Conservation (phyloP, 1,140 invertebrate species). For the Macrosteles quadrilineatus region DNA sequence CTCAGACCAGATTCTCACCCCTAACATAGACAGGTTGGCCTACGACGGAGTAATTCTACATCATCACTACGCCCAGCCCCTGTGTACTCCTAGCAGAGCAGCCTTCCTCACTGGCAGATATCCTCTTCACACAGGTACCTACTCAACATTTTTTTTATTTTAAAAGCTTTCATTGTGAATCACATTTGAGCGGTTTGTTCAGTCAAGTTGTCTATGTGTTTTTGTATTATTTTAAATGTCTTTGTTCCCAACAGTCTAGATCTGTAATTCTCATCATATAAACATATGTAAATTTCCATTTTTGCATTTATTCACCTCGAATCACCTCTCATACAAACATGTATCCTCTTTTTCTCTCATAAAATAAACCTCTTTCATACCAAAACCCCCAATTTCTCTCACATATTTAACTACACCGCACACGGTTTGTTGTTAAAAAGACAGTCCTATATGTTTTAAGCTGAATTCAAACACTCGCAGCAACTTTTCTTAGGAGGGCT, state of each 20-base stretch:
- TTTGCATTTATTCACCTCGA: no score
- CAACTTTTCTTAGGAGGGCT: no score
- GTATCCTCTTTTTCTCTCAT: no score
- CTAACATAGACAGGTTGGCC: constrained; percentile 81
- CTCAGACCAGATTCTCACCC: constrained; percentile 78
- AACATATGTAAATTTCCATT: background rate
- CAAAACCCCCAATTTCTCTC: no score
- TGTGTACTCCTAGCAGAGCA: constrained; percentile 77
- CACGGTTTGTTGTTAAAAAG: no score
- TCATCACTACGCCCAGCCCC: constrained; percentile 70
- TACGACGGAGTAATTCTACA: constrained; percentile 76
- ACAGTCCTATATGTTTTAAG: no score
- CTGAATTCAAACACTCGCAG: no score
- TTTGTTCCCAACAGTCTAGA: background rate
- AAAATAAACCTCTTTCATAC: no score
- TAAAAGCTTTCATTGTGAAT: background rate
- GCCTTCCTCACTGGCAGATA: constrained; percentile 81
- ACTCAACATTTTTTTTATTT: background rate
- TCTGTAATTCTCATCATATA: background rate
- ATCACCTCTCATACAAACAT: no score
- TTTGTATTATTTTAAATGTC: background rate
- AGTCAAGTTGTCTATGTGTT: background rate
- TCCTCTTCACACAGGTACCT: constrained; percentile 74
- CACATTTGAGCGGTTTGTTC: background rate
- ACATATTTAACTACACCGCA: no score